Conservation (phyloP, 1,140 invertebrate species). For the Penaeus indicus region DNA sequence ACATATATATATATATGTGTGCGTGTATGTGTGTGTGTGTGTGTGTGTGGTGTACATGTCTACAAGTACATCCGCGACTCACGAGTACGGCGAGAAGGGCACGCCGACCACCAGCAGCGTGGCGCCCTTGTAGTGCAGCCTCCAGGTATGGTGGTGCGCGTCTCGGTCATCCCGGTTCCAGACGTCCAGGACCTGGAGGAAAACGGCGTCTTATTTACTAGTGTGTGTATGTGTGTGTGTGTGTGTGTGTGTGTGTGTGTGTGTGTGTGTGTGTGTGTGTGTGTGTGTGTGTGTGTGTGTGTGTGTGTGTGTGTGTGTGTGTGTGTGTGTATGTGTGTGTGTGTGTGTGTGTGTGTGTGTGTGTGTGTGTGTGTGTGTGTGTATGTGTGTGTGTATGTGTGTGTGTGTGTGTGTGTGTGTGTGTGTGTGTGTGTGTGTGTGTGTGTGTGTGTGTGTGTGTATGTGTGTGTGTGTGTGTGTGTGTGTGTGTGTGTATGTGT, state of each 20-base stretch:
- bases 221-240: too few species aligned
- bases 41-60: too few species aligned
- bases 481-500: too few species aligned
- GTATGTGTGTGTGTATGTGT: background rate
- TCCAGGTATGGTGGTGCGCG: conserved; percentile 77
- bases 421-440: background rate
- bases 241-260: background rate
- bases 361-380: background rate
- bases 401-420: background rate
- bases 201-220: too few species aligned
- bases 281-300: background rate
- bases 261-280: too few species aligned
- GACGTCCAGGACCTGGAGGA: too few species aligned
- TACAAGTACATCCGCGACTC: too few species aligned
- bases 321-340: background rate
- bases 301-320: background rate
- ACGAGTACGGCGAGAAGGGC: conserved; percentile 75
- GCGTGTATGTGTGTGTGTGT: too few species aligned
- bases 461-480: background rate
- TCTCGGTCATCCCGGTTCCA: conserved; percentile 73
- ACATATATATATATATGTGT: too few species aligned
- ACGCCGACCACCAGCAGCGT: conserved; percentile 75
- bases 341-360: too few species aligned
- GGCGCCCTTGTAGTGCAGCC: conserved; percentile 73
- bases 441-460: background rate